Evolutionary conservation across 2,888 invertebrate genomes (phyloP).

Genomic region (Trissolcus brochymenae): DNA sequence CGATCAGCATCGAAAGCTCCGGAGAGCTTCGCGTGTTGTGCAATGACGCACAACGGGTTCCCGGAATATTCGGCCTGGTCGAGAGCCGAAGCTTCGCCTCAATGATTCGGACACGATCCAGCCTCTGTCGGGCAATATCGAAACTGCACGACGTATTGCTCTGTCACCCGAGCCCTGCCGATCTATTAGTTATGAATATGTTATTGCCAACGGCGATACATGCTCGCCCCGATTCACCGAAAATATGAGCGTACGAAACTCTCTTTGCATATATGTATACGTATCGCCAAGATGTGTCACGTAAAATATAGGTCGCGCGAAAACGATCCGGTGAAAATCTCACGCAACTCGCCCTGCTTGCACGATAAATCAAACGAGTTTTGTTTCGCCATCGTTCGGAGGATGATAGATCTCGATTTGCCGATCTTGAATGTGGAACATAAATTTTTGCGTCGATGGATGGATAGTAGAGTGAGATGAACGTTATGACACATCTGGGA

Average conservation of each 20-base stretch:
- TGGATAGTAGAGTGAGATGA: no score
- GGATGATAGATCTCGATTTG: constrained; percentile 41
- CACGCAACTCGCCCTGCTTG: constrained; percentile 14
- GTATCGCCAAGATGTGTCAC: constrained; percentile 69
- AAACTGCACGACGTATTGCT: constrained; percentile 74
- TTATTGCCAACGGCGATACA: constrained; percentile 74
- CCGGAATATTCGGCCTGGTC: constrained; percentile 69
- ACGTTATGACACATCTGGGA: constrained; percentile 3
- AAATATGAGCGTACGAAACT: constrained; percentile 67
- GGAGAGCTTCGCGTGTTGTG: constrained; percentile 33
- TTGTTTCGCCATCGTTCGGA: constrained; percentile 9
- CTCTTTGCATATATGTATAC: constrained; percentile 62
- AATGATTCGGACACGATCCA: constrained; percentile 65
- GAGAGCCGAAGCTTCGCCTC: constrained; percentile 62
- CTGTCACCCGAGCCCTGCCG: constrained; percentile 73
- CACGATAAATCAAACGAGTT: constrained; percentile 42
- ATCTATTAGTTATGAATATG: constrained; percentile 76
- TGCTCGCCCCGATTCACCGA: constrained; percentile 65
- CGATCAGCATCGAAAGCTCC: constrained; percentile 5
- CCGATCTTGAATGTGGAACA: constrained; percentile 22
- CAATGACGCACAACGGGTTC: constrained; percentile 59
- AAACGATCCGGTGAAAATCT: constrained; percentile 53
- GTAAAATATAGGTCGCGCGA: constrained; percentile 63
- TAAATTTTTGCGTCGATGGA: no score
- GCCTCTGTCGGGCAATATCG: constrained; percentile 66